Evolutionary conservation across 2,797 vertebrate species (phyloP), one percentile per base, ranked within the genome.

Genomic region (Anguilla marmorata): DNA sequence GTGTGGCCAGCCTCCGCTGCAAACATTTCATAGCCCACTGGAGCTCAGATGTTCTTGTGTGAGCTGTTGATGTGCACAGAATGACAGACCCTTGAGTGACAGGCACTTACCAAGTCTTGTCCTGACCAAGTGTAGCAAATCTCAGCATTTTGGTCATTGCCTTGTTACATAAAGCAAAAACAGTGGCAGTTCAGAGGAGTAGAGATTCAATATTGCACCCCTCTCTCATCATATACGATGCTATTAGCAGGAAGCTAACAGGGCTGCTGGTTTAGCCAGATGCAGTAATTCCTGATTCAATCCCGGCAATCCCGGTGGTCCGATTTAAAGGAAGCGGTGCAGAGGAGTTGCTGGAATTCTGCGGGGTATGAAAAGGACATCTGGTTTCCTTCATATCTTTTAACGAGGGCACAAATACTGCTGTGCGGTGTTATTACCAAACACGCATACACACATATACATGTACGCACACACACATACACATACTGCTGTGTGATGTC

Each of bases 231-330:
- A 2, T 48, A 11, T 86, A 30, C 24, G 52, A 66, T 52, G 50
- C 74, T 21, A 52, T 21, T 58, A 58, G 14, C 56, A 58, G 56
- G 56, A 58, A 19, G 86, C 30, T 48, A 37, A 54, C 86, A 66
- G 76, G 30, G 45, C 54, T 45, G 9, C 84, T 45, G 19, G 41
- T 60, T 14, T 66, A 86, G 45, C 54, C 85, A 82, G 88, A 82
- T 80, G 88, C 82, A 37, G 24, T 82, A 27, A 48, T 86, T 83
- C 58, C 66, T 54, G 58, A 45, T 52, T 80, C 24, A n/a, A n/a
- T 69, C 16, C 33, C n/a, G 14, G 1, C 84, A 80, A 37, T 74
- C 63, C 79, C 82, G 88, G 74, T 88, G 85, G 79, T 86, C 88
- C 83, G 6, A 27, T 16, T 76, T 37, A 69, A 11, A 86, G 60